Evolutionary conservation across 1,140 invertebrate genomes (phyloP).

Genomic region (Drosophila teissieri): DNA sequence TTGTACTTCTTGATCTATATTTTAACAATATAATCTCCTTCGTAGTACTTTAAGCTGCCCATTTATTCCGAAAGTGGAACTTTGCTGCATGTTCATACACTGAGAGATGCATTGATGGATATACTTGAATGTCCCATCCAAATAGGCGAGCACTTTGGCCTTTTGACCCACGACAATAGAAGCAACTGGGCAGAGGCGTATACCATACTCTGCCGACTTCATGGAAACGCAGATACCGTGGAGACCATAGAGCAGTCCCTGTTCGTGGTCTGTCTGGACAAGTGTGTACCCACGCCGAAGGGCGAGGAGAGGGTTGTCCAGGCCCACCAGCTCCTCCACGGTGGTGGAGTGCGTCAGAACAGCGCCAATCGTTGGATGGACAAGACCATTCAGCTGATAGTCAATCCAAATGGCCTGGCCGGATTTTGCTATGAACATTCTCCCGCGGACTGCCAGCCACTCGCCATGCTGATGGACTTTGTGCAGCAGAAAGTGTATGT

Average conservation of each 20-base stretch:
- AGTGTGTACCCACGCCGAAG: conserved; percentile 83
- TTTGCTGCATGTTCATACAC: conserved; percentile 18
- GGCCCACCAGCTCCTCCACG: conserved; percentile 89
- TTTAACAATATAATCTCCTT: no score
- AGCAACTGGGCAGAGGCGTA: conserved; percentile 92
- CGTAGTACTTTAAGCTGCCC: conserved; percentile 91
- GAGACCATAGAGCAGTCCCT: conserved; percentile 90
- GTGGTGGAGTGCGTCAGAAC: conserved; percentile 88
- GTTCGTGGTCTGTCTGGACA: conserved; percentile 93
- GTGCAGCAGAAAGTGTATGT: conserved; percentile 86
- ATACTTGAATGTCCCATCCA: conserved; percentile 81
- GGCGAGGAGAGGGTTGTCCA: conserved; percentile 82
- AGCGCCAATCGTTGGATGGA: conserved; percentile 95
- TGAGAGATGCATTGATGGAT: conserved; percentile 85
- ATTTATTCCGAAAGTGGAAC: conserved; percentile 87
- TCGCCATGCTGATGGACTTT: conserved; percentile 93
- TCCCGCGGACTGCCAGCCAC: conserved; percentile 95
- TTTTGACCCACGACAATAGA: conserved; percentile 92
- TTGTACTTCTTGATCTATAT: no score
- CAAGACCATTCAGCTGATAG: conserved; percentile 93
- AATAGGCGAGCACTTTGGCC: conserved; percentile 87
- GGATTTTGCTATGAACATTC: conserved; percentile 97
- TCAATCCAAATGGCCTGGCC: conserved; percentile 92
- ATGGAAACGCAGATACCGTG: conserved; percentile 87
- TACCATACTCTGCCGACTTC: conserved; percentile 85